Conservation (phyloP, 2,888 invertebrate genomes). For the Eristalis pertinax region DNA sequence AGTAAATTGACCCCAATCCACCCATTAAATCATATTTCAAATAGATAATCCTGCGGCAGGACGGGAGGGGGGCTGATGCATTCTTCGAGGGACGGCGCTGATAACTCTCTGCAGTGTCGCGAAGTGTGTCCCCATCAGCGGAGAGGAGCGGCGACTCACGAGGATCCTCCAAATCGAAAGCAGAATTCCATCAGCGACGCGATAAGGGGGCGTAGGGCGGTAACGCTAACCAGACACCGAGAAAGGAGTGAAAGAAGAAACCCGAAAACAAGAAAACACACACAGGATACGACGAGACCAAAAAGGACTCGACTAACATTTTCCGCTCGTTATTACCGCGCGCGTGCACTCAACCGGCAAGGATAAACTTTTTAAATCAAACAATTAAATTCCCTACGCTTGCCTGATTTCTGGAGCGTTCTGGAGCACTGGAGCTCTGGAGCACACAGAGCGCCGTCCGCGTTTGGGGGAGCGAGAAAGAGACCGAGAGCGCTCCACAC, state of each 20-base stretch:
- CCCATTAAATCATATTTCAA: conserved; percentile 51
- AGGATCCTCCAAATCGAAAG: conserved; percentile 54
- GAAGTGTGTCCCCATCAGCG: not conserved
- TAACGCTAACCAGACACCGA: not conserved
- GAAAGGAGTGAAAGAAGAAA: not conserved
- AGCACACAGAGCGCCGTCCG: not conserved
- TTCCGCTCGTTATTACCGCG: conserved; percentile 72
- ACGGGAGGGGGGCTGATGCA: not conserved
- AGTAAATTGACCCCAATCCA: conserved; percentile 54
- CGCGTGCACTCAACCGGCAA: conserved; percentile 71
- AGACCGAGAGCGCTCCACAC: not conserved
- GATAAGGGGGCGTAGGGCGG: not conserved
- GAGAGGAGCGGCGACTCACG: conserved; percentile 2
- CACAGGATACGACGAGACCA: conserved; percentile 29
- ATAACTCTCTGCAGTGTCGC: conserved; percentile 11
- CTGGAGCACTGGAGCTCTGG: conserved; percentile 30
- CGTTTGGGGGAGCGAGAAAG: not conserved
- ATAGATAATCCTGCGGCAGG: conserved; percentile 13
- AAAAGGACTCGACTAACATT: conserved; percentile 66
- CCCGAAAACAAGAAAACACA: conserved; percentile 15
- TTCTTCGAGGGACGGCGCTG: not conserved
- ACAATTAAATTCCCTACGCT: conserved; percentile 74
- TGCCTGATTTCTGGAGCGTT: conserved; percentile 64
- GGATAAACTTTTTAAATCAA: conserved; percentile 74
- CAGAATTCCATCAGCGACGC: conserved; percentile 43